Percentiles rank a stretch among this genome's conserved stretches.
phyloP scores from a whole-genome alignment of 2,797 vertebrate genomes.

The Hemitrygon akajei region DNA sequence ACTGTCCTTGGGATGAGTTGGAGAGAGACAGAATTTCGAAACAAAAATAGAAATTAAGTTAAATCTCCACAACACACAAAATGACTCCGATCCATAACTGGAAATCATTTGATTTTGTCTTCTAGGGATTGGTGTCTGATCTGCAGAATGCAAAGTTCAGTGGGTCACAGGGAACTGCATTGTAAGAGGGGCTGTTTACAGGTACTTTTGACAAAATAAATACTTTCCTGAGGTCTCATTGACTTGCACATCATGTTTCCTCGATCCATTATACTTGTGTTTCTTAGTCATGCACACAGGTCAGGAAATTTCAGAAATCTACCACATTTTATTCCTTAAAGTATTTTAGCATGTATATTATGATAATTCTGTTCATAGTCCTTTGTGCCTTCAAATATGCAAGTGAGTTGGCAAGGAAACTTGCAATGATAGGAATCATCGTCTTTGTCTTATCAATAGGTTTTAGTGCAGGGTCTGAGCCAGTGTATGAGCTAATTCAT shows the following conservation, averaged over 20 bases:
- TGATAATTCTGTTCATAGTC: background rate
- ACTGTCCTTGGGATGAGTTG: background rate
- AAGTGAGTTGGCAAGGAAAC: background rate
- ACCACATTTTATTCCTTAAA: background rate
- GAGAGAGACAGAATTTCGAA: too few relatives aligned
- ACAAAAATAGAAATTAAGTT: too few relatives aligned
- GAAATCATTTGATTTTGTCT: too few relatives aligned
- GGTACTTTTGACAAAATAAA: background rate
- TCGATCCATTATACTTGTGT: background rate
- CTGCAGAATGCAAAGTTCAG: background rate
- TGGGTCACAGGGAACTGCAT: background rate
- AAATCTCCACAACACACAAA: too few relatives aligned
- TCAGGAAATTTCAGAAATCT: background rate
- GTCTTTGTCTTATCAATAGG: background rate
- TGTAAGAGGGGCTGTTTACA: background rate
- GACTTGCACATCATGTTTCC: background rate
- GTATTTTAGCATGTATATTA: background rate
- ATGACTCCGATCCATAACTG: too few relatives aligned
- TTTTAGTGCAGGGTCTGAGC: background rate
- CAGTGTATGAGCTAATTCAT: background rate
- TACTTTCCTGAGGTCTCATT: background rate
- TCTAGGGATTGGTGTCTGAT: too few relatives aligned
- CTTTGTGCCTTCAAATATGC: background rate
- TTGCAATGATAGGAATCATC: background rate
- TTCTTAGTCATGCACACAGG: background rate